Percentiles rank a stretch among this genome's conserved stretches.
phyloP scores from a whole-genome alignment of 2,888 invertebrate species.

The Drosophila colorata region DNA sequence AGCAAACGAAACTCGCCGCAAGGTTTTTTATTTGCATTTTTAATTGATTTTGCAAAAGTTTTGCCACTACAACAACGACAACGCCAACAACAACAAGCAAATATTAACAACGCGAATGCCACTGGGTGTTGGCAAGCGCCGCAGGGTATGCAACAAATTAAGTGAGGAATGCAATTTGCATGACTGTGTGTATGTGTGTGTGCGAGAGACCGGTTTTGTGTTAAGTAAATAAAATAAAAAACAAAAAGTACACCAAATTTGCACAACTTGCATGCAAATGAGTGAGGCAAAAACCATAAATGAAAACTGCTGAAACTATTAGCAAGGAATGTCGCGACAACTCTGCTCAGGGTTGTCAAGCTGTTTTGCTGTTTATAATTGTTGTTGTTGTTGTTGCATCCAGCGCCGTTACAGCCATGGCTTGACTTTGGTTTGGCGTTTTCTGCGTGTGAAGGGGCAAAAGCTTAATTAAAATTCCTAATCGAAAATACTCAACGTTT shows the following conservation, averaged over 20 bases:
- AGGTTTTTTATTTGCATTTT: slow-evolving; percentile 65
- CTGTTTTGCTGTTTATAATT: slow-evolving; percentile 44
- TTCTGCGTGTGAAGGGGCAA: slow-evolving; percentile 59
- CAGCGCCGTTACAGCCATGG: slow-evolving; percentile 1
- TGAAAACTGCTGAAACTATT: slow-evolving; percentile 70
- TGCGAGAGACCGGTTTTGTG: slow-evolving; percentile 7
- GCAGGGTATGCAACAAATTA: slow-evolving; percentile 73
- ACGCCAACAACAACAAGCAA: slow-evolving; percentile 38
- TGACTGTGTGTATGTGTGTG: slow-evolving; percentile 7
- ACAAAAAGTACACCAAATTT: slow-evolving; percentile 36
- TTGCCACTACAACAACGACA: slow-evolving; percentile 20
- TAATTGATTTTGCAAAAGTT: slow-evolving; percentile 72
- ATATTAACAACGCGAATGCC: slow-evolving; percentile 55
- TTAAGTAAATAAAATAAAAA: slow-evolving; percentile 56
- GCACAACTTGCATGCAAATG: slow-evolving; percentile 34
- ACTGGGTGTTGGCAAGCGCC: slow-evolving; percentile 28
- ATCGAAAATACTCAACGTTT: slow-evolving; percentile 78
- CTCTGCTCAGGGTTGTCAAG: slow-evolving; percentile 66
- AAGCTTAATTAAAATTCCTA: slow-evolving; percentile 83
- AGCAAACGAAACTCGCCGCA: slow-evolving; percentile 55
- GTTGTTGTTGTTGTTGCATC: slow-evolving; percentile 36
- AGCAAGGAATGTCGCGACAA: slow-evolving; percentile 66
- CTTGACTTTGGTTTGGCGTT: slow-evolving; percentile 21
- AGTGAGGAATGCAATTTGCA: slow-evolving; percentile 67
- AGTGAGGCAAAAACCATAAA: slow-evolving; percentile 46